Evolutionary conservation across 2,797 vertebrate species (phyloP), one percentile per base, ranked within the genome.

Genomic region (Microtus obscurus): DNA sequence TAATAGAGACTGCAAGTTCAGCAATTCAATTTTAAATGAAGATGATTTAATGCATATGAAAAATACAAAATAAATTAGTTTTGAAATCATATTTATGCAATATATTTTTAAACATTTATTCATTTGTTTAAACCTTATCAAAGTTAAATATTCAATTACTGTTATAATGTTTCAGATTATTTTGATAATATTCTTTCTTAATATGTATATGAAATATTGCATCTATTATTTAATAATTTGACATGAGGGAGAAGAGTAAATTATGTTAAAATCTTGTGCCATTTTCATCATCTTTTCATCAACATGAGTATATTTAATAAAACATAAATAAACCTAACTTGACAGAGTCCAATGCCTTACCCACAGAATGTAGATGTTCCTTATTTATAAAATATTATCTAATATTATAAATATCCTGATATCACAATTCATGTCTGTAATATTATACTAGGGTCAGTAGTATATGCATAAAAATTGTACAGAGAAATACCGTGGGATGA

Each of bases 61-160:
- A 73, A 61, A 10, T 1, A 61, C 3, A 61, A 76, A 76, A 56
- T 56, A 13, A n/a, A 76, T 5, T 53, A 67, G 61, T 23, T 61
- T 21, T 76, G 8, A 86, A 69, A 69, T 17, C 80, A 43, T 16
- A 1, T 65, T 88, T 10, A 69, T 69, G 76, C 6, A 53, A 74
- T 63, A 27, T 63, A 63, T 63, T 23, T 61, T 21, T 74, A 17
- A 85, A 56, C 31, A 1, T 65, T 88, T 40, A 77, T 93, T 89
- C 51, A 71, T 65, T 86, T 93, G 31, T 17, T 90, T 95, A 82
- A 12, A 71, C 63, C 2, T 82, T 79, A 51, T 1, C 6, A 89
- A 37, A 87, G 37, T 76, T 69, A 87, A 92, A 77, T 78, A 8
- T 56, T 83, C 4, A 63, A 27, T 0, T 1, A 61, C 34, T 63